phyloP scores from a whole-genome alignment of 2,113 vertebrate genomes.

The Cephalopholis sonnerati region DNA sequence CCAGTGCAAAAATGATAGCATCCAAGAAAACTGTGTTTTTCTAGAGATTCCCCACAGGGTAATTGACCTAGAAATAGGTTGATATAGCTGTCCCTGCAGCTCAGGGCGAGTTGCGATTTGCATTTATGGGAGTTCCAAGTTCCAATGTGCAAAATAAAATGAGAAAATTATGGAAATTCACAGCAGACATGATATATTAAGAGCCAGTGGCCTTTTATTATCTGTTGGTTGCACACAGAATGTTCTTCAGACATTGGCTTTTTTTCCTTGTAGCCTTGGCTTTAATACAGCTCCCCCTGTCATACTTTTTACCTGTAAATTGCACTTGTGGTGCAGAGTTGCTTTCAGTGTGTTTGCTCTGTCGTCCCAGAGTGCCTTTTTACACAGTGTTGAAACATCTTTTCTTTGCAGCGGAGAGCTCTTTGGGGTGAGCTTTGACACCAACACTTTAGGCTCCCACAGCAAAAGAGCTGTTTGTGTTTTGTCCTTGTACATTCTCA shows the following conservation, averaged over 20 bases:
- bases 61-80: conserved; percentile 56
- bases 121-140: conserved; percentile 54
- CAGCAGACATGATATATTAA: conserved; percentile 47
- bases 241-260: conserved; percentile 26
- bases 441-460: background rate
- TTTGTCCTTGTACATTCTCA: background rate
- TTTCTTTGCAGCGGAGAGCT: conserved; percentile 18
- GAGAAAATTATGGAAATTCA: conserved; percentile 63
- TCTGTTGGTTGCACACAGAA: conserved; percentile 40
- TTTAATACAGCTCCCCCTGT: conserved; percentile 23
- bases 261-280: background rate
- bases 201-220: conserved; percentile 51
- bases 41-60: conserved; percentile 38
- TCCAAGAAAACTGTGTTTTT: conserved; percentile 47
- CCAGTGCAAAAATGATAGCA: conserved; percentile 40
- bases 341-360: conserved; percentile 32
- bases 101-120: conserved; percentile 41
- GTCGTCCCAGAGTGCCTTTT: conserved; percentile 27
- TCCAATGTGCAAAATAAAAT: conserved; percentile 59
- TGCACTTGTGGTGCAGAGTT: background rate
- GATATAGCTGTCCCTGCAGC: conserved; percentile 38
- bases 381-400: conserved; percentile 16
- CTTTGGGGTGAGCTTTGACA: conserved; percentile 37
- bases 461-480: background rate
- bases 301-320: conserved; percentile 8